phyloP scores from a whole-genome alignment of 2,888 invertebrate genomes.

The Eupithecia abbreviata region DNA sequence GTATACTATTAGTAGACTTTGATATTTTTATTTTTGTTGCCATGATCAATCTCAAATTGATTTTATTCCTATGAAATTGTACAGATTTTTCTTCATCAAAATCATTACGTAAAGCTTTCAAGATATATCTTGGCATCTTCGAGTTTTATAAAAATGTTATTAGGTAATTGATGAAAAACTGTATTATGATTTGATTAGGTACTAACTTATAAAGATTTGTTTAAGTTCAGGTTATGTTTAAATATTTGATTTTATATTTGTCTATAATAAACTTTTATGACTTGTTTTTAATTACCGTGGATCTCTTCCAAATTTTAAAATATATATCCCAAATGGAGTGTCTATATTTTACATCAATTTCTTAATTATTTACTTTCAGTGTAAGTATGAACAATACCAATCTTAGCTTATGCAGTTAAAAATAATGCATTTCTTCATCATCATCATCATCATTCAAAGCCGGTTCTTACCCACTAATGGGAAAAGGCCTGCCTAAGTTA shows the following conservation, averaged over 20 bases:
- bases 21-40: background rate
- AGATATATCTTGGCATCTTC: background rate
- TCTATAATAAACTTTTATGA: background rate
- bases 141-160: background rate
- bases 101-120: background rate
- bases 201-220: background rate
- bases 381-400: background rate
- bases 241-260: background rate
- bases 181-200: background rate
- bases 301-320: conserved; percentile 1
- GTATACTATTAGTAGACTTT: background rate
- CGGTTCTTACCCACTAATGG: background rate
- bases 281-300: background rate
- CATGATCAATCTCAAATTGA: background rate
- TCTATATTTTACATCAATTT: background rate
- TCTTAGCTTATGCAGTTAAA: background rate
- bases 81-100: background rate
- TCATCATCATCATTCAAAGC: background rate
- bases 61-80: background rate
- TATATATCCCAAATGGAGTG: background rate
- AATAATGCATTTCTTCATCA: too few species aligned
- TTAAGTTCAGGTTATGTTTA: background rate
- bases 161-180: background rate
- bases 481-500: background rate
- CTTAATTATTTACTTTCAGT: background rate